phyloP scores from a whole-genome alignment of 2,113 vertebrate genomes.

The Dipodomys merriami region DNA sequence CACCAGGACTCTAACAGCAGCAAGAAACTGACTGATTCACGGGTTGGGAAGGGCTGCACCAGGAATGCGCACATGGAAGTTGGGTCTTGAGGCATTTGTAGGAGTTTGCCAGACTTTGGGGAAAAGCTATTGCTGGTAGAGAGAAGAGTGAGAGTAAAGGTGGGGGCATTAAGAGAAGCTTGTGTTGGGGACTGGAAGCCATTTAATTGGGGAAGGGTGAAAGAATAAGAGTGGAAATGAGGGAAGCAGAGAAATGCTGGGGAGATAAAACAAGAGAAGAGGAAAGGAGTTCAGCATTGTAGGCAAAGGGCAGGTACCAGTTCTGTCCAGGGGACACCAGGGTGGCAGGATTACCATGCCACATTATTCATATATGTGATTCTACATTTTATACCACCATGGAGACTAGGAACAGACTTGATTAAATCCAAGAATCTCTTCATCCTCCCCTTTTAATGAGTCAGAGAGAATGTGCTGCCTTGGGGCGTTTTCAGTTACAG shows the following conservation, averaged over 20 bases:
- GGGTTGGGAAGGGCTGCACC: neutral
- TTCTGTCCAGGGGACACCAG: neutral
- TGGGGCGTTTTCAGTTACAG: too few species aligned
- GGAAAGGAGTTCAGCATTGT: neutral
- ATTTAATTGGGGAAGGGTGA: neutral
- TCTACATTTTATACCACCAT: too few species aligned
- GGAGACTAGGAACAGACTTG: too few species aligned
- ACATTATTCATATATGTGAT: too few species aligned
- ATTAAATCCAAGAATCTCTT: too few species aligned
- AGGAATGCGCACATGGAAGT: neutral
- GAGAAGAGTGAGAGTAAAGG: neutral
- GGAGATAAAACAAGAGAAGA: neutral
- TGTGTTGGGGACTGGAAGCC: neutral
- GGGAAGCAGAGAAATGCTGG: neutral
- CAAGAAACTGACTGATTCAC: neutral
- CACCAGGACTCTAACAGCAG: neutral
- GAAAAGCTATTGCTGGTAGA: neutral
- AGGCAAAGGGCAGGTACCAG: too few species aligned
- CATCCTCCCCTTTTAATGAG: too few species aligned
- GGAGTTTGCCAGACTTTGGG: neutral
- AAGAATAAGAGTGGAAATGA: fast-evolving
- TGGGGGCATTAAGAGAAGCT: neutral
- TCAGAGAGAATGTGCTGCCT: too few species aligned
- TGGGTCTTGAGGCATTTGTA: neutral
- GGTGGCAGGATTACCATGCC: too few species aligned